Evolutionary conservation across 2,888 invertebrate genomes (phyloP), one percentile per base, ranked within the genome.

Genomic region (Pseudoips prasinana): DNA sequence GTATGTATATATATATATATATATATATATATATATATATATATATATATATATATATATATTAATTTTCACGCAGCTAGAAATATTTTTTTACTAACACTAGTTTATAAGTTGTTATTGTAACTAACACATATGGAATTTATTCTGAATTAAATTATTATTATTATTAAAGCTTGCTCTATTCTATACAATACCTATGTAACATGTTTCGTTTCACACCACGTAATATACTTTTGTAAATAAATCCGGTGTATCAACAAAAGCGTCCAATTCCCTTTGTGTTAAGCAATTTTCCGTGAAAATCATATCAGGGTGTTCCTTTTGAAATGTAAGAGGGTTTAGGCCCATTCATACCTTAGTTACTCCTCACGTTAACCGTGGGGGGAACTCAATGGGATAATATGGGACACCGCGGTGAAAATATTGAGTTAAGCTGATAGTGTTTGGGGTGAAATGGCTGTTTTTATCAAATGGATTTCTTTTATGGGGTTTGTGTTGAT

Each of bases 321-420:
- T 65, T 74, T 46, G 65, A 72, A 68, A 59, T 39, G 49, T 58
- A 58, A 58, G 70, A 68, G 70, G 71, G 73, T 64, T 68, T 58
- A 62, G 66, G 52, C 65, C 69, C 67, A 75, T 71, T 61, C 69
- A 64, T 19, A 33, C 69, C 65, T 73, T 68, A 61, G 64, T 69
- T 68, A 73, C 76, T 67, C 58, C 62, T 69, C 58, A 55, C 54
- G 61, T 14, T 3, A 14, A 14, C 14, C 14, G 5, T 14, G 29
- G 33, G 37, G 36, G 19, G 31, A 35, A 23, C 26, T 57, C 31
- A 41, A 54, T 45, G 39, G 55, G 46, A 42, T 57, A 51, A 57
- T 38, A 36, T 39, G 43, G 29, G 35, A 39, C 30, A 33, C 29
- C 8, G 24, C 18, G 39, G 35, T 25, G 26, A 35, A 46, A 55